Conservation (phyloP, 2,888 invertebrate genomes). For the Eristalis pertinax region DNA sequence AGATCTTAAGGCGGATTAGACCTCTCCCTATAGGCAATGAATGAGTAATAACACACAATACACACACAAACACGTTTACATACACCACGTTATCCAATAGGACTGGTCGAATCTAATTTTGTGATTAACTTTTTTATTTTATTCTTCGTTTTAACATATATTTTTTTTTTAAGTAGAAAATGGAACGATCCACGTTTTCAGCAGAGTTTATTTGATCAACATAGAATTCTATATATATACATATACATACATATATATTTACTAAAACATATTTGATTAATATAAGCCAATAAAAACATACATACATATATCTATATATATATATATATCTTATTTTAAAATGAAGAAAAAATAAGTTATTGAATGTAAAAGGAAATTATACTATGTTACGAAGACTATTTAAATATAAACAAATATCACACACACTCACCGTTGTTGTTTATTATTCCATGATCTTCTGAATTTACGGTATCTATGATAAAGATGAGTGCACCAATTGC, state of each 20-base stretch:
- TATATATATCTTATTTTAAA: constrained; percentile 7
- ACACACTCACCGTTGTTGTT: background rate
- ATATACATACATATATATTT: constrained; percentile 37
- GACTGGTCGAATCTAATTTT: constrained; percentile 59
- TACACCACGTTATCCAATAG: constrained; percentile 36
- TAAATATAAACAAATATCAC: constrained; percentile 61
- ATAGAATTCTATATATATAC: constrained; percentile 62
- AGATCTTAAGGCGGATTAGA: constrained; percentile 43
- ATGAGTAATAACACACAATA: background rate
- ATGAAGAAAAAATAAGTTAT: constrained; percentile 39
- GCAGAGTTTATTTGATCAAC: constrained; percentile 57
- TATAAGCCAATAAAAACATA: constrained; percentile 14
- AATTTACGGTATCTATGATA: too few relatives aligned
- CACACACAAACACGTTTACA: background rate
- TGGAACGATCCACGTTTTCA: constrained; percentile 42
- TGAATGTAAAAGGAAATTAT: constrained; percentile 37
- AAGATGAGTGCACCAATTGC: too few relatives aligned
- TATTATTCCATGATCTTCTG: too few relatives aligned
- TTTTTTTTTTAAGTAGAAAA: constrained; percentile 42
- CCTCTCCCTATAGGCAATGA: background rate
- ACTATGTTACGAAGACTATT: constrained; percentile 64
- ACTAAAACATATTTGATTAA: constrained; percentile 16
- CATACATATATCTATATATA: constrained; percentile 33
- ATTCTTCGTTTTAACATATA: constrained; percentile 7
- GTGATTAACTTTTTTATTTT: constrained; percentile 63